phyloP scores from a whole-genome alignment of 2,888 invertebrate species.

The Eremobia ochroleuca region DNA sequence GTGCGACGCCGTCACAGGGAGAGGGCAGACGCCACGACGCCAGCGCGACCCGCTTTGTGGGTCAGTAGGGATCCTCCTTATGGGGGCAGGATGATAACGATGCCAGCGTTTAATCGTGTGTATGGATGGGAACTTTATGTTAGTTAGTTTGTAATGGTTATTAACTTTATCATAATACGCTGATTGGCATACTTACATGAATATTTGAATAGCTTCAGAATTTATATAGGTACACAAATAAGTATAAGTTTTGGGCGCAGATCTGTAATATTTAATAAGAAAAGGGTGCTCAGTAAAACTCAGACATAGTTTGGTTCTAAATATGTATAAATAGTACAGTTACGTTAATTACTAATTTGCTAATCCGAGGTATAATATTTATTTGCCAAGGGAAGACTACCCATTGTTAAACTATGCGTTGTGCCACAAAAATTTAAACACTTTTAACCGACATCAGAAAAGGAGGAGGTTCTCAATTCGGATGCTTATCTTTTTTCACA shows the following conservation, averaged over 20 bases:
- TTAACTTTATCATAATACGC: constrained; percentile 12
- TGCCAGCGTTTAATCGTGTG: constrained; percentile 45
- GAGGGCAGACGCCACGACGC: constrained; percentile 74
- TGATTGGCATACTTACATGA: constrained; percentile 11
- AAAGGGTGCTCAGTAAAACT: background rate
- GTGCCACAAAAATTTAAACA: too few relatives aligned
- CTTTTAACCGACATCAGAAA: too few relatives aligned
- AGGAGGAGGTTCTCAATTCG: too few relatives aligned
- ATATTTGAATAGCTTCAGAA: constrained; percentile 26
- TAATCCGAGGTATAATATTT: background rate
- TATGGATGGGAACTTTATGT: constrained; percentile 25
- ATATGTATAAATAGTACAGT: background rate
- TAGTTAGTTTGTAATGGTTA: constrained; percentile 9
- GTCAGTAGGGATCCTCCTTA: constrained; percentile 61
- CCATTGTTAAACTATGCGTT: too few relatives aligned
- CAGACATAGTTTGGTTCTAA: background rate
- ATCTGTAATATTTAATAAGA: background rate
- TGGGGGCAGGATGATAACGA: constrained; percentile 34
- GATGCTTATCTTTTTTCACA: too few relatives aligned
- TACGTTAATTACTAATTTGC: background rate
- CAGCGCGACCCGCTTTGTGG: constrained; percentile 57
- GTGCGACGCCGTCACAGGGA: constrained; percentile 77
- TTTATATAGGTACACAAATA: constrained; percentile 12
- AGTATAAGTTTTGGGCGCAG: background rate
- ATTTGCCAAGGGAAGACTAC: background rate